phyloP scores from a whole-genome alignment of 2,888 invertebrate species.

The Aspidiotus rigidus region DNA sequence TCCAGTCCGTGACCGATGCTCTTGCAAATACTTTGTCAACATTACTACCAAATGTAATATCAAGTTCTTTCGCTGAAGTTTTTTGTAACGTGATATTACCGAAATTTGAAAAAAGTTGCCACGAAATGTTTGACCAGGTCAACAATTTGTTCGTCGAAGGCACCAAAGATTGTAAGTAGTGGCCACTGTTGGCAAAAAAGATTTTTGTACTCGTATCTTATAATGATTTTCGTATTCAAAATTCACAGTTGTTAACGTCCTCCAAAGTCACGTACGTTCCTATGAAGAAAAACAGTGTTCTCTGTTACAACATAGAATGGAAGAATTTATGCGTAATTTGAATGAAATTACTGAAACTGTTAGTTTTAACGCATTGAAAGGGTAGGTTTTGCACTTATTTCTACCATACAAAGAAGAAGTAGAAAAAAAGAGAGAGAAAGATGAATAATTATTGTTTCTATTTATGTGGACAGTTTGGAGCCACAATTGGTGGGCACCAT shows the following conservation, averaged over 20 bases:
- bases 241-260: slow-evolving; percentile 12
- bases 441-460: not conserved
- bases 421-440: not conserved
- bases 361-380: slow-evolving; percentile 21
- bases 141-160: slow-evolving; percentile 80
- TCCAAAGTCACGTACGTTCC: slow-evolving; percentile 22
- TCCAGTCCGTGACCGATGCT: slow-evolving; percentile 23
- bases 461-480: slow-evolving; percentile 4
- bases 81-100: slow-evolving; percentile 53
- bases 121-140: slow-evolving; percentile 78
- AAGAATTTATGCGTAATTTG: slow-evolving; percentile 15
- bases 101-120: slow-evolving; percentile 75
- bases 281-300: slow-evolving; percentile 21
- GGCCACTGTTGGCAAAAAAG: not conserved
- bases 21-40: slow-evolving; percentile 9
- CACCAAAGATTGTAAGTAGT: slow-evolving; percentile 70
- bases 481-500: slow-evolving; percentile 10
- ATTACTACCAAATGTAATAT: slow-evolving; percentile 21
- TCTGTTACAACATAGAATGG: slow-evolving; percentile 15
- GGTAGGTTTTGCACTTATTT: not conserved
- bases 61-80: slow-evolving; percentile 19
- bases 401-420: not conserved
- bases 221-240: not conserved
- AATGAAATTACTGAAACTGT: slow-evolving; percentile 15
- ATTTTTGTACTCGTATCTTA: no score